A percentile compares a stretch with the other conserved stretches of the same genome.
These are phyloP conservation scores for Sigmodon hispidus DNA, from an alignment of 2,113 vertebrate genomes.

Conservation along the genomic window DNA sequence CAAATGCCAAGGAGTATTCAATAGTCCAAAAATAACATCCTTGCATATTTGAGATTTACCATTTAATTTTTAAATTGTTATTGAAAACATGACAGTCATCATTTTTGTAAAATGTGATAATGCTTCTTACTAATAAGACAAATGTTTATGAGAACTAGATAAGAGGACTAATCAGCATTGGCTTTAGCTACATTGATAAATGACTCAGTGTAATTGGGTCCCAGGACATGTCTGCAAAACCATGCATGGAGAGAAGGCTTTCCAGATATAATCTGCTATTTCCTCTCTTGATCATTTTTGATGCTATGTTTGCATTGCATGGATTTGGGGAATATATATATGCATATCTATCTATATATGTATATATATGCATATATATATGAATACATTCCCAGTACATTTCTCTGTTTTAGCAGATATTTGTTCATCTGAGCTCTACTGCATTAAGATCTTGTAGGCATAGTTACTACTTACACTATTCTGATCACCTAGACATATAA, in stretches of 20 bases:
- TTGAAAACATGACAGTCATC: background rate
- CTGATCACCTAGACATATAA: background rate
- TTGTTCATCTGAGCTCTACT: background rate
- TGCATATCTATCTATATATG: no score
- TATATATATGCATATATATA: no score
- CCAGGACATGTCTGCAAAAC: background rate
- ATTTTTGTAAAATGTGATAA: constrained; percentile 3
- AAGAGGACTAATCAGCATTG: background rate
- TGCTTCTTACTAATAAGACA: background rate
- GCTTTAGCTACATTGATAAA: background rate
- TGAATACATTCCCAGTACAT: no score
- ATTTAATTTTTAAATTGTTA: background rate
- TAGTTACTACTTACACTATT: background rate
- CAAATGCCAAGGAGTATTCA: constrained; percentile 22
- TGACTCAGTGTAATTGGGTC: background rate
- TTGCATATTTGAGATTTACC: background rate
- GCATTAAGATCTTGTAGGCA: background rate
- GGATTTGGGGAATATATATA: background rate
- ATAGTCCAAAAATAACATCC: background rate
- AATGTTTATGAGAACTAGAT: background rate
- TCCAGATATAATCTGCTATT: background rate
- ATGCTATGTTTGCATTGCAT: background rate
- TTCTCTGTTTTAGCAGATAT: no score
- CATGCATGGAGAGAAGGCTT: background rate
- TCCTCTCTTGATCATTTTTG: background rate